These are phyloP conservation scores for Eptesicus fuscus DNA, from an alignment of 2,113 vertebrate species.

Conservation along the genomic window DNA sequence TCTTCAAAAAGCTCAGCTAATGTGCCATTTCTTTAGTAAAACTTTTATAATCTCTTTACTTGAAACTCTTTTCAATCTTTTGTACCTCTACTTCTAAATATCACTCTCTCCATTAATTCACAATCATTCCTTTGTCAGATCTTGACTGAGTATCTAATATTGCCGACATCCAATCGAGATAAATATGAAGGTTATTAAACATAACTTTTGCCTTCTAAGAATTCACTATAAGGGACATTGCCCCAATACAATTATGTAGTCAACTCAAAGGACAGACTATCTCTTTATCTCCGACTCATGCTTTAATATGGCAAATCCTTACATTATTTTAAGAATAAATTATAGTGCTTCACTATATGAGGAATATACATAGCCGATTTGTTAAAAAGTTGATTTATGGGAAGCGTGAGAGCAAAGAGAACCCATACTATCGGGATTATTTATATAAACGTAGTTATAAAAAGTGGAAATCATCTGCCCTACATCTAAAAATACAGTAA, in stretches of 20 bases:
- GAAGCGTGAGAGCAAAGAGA: background rate
- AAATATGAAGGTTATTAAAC: background rate
- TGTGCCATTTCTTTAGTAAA: background rate
- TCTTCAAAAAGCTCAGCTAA: background rate
- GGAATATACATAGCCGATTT: background rate
- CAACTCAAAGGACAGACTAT: background rate
- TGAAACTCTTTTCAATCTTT: background rate
- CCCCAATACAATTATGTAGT: background rate
- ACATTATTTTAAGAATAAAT: background rate
- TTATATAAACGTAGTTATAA: background rate
- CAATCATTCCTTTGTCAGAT: background rate
- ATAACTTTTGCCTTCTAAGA: background rate
- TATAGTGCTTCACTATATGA: background rate
- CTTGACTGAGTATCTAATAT: background rate
- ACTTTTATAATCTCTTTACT: background rate
- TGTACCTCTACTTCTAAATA: background rate
- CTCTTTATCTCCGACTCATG: background rate
- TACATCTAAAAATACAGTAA: background rate
- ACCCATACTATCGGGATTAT: background rate
- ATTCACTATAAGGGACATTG: background rate
- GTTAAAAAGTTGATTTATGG: background rate
- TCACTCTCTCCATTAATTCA: background rate
- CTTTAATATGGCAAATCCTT: conserved; percentile 22
- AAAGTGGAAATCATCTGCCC: background rate
- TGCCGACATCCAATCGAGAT: background rate